Evolutionary conservation across 2,888 invertebrate species (phyloP), one percentile per base, ranked within the genome.

Genomic region (Resseliella maxima): DNA sequence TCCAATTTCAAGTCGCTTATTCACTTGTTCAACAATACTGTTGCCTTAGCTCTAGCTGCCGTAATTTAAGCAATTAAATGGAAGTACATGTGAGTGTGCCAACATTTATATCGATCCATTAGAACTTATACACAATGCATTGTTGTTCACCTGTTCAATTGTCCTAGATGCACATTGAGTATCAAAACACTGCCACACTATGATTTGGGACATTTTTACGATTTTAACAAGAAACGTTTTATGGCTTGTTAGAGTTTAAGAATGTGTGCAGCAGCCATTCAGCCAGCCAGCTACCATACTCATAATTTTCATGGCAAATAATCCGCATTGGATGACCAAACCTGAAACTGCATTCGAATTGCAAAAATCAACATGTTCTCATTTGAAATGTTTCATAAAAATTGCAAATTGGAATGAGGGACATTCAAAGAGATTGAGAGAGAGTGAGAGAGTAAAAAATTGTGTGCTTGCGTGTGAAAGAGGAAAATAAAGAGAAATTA

Each of bases 351-450:
- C 59, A 59, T 59, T 59, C 59, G 59, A 24, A 27, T 59, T 59
- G 59, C 27, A 59, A 59, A 59, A 59, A 59, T 59, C 59, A 59
- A 59, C 59, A 59, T 59, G 59, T 59, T 59, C 59, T 59, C 59
- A 24, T 59, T 59, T 59, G 59, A 59, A 59, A 59, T 59, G 27
- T 59, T n/a, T 59, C 59, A 59, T 59, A 59, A 59, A 50, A 59
- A 59, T 59, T 50, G 12, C 41, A 41, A 41, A 8, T 2, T 18
- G 8, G 18, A 21, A 50, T n/a, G n/a, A 21, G 50, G 21, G 18
- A 50, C 50, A 50, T 15, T 2, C 50, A 50, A 50, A 18, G n/a
- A n/a, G n/a, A n/a, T n/a, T 50, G 41, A 8, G 50, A 50, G 21
- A 50, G 21, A 50, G 50, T 18, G 50, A 50, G n/a, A n/a, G n/a